Evolutionary conservation across 2,888 invertebrate genomes (phyloP).

Genomic region (Branchipolynoe longqiensis): DNA sequence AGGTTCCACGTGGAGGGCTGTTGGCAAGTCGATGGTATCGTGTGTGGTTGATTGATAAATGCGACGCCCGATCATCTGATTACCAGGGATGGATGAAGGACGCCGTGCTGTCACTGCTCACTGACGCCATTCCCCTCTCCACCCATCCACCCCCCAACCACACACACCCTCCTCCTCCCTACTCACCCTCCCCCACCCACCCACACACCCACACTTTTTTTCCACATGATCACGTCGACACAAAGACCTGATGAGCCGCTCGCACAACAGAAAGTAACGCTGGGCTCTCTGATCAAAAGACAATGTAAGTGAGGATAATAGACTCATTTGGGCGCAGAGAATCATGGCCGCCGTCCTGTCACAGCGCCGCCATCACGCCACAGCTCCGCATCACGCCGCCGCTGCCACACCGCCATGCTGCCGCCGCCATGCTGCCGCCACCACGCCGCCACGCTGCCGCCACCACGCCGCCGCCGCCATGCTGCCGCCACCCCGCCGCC

Average conservation of each 20-base stretch:
- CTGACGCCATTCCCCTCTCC: slow-evolving; percentile 21
- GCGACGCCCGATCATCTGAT: slow-evolving; percentile 28
- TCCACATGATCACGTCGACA: slow-evolving; percentile 9
- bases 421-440: neutral
- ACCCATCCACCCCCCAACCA: neutral
- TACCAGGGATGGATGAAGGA: slow-evolving; percentile 30
- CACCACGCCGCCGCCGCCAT: neutral
- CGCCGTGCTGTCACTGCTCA: slow-evolving; percentile 23
- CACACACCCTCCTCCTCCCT: too few relatives aligned
- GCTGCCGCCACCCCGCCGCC: too few relatives aligned
- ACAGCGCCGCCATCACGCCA: too few relatives aligned
- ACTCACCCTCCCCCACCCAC: neutral
- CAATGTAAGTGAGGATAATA: slow-evolving; percentile 47
- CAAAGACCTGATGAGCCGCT: slow-evolving; percentile 40
- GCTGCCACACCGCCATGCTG: too few relatives aligned
- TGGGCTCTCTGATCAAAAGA: slow-evolving; percentile 40
- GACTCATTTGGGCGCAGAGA: slow-evolving; percentile 30
- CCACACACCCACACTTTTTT: neutral
- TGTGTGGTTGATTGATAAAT: slow-evolving; percentile 37
- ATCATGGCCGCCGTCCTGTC: too few relatives aligned
- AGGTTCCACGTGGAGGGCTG: neutral
- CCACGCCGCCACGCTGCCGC: too few relatives aligned
- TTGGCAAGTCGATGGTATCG: neutral
- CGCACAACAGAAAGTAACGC: slow-evolving; percentile 26
- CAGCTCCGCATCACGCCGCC: too few relatives aligned